Evolutionary conservation across 2,113 vertebrate species (phyloP).

Genomic region (Gallinago media): DNA sequence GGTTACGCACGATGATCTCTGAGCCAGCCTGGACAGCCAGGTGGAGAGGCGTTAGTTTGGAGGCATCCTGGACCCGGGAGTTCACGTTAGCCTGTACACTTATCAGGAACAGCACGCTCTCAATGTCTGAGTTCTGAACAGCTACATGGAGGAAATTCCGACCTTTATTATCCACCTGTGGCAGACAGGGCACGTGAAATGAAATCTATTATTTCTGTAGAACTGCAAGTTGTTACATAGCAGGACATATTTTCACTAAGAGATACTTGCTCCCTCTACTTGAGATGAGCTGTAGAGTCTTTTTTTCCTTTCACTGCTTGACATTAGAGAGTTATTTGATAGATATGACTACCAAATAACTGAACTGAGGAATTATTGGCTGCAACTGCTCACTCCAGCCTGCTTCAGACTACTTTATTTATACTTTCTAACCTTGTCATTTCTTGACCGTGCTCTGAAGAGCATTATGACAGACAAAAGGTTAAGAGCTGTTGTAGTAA

Average conservation of each 20-base stretch:
- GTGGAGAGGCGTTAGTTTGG: slow-evolving; percentile 95
- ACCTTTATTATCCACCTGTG: slow-evolving; percentile 96
- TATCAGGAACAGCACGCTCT: slow-evolving; percentile 98
- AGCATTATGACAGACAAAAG: not conserved
- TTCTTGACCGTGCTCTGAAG: not conserved
- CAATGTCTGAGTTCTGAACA: slow-evolving; percentile 95
- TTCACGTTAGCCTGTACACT: slow-evolving; percentile 98
- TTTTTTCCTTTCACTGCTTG: not conserved
- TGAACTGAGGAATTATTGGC: not conserved
- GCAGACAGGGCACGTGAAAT: not conserved
- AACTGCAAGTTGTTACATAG: not conserved
- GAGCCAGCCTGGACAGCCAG: slow-evolving; percentile 96
- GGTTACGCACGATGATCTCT: slow-evolving; percentile 96
- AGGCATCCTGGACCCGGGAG: slow-evolving; percentile 94
- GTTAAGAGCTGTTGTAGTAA: not conserved
- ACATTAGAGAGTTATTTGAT: not conserved
- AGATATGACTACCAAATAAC: not conserved
- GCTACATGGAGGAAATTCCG: slow-evolving; percentile 96
- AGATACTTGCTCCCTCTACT: not conserved
- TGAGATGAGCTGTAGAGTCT: not conserved
- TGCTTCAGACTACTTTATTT: not conserved
- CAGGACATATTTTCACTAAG: not conserved
- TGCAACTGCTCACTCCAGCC: not conserved
- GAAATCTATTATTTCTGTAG: not conserved
- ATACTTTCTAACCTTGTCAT: not conserved